Conservation (phyloP, 2,797 vertebrate species). For the Myotis planiceps region DNA sequence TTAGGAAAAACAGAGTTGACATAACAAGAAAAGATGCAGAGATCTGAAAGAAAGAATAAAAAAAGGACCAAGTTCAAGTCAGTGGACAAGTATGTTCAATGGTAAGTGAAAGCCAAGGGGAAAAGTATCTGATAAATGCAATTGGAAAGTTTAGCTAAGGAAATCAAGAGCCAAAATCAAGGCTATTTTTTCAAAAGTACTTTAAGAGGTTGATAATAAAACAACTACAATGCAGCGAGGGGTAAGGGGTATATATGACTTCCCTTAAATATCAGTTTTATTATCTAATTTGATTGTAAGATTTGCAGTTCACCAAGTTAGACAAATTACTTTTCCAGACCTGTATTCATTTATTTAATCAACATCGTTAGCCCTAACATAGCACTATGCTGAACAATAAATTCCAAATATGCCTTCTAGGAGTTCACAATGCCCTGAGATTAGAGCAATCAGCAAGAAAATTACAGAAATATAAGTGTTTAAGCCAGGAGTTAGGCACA, state of each 20-base stretch:
- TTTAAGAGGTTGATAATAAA: neutral
- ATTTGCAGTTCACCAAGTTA: constrained; percentile 10
- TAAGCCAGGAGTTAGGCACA: neutral
- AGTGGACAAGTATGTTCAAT: neutral
- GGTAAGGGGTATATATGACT: neutral
- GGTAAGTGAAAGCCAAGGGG: neutral
- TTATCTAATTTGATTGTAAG: neutral
- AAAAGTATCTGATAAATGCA: neutral
- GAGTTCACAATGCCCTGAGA: neutral
- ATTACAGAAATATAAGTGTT: neutral
- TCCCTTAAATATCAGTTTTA: neutral
- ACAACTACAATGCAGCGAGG: neutral
- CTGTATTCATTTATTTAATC: neutral
- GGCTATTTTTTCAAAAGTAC: neutral
- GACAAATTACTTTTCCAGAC: neutral
- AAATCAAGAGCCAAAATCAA: neutral
- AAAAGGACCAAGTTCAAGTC: neutral
- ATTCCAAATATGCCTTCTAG: neutral
- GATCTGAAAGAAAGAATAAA: neutral
- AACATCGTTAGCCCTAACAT: neutral
- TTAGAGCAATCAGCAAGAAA: neutral
- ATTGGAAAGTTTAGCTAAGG: neutral
- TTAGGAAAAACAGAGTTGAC: neutral
- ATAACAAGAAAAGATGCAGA: neutral
- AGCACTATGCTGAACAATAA: neutral